phyloP scores from a whole-genome alignment of 2,113 vertebrate species.

The Ameiurus melas region DNA sequence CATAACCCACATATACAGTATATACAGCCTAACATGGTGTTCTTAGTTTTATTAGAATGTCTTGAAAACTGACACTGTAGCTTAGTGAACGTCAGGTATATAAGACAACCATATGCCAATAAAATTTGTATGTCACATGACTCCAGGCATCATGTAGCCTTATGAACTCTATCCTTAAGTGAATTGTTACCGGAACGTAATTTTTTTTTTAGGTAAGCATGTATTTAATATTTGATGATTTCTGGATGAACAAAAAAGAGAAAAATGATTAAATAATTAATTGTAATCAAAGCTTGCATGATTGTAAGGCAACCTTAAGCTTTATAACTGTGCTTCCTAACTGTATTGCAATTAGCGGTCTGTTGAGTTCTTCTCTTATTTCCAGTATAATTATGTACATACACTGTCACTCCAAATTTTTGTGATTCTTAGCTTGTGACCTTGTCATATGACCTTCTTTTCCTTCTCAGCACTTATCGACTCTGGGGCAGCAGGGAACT shows the following conservation, averaged over 20 bases:
- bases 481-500: not conserved
- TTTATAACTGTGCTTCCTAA: not conserved
- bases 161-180: not conserved
- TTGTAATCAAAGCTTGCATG: not conserved
- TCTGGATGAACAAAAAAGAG: not conserved
- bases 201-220: not conserved
- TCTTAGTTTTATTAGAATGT: not conserved
- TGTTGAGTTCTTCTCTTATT: conserved; percentile 8
- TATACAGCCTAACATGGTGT: not conserved
- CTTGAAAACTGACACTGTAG: not conserved
- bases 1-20: not conserved
- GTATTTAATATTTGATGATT: conserved; percentile 9
- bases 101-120: not conserved
- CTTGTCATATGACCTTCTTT: not conserved
- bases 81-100: not conserved
- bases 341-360: not conserved
- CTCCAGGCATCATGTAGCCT: not conserved
- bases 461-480: not conserved
- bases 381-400: not conserved
- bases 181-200: not conserved
- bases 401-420: not conserved
- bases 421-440: not conserved
- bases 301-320: not conserved
- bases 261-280: not conserved
- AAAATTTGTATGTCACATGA: conserved; percentile 26